phyloP scores from a whole-genome alignment of 2,113 vertebrate species.

The Argyrosomus japonicus region DNA sequence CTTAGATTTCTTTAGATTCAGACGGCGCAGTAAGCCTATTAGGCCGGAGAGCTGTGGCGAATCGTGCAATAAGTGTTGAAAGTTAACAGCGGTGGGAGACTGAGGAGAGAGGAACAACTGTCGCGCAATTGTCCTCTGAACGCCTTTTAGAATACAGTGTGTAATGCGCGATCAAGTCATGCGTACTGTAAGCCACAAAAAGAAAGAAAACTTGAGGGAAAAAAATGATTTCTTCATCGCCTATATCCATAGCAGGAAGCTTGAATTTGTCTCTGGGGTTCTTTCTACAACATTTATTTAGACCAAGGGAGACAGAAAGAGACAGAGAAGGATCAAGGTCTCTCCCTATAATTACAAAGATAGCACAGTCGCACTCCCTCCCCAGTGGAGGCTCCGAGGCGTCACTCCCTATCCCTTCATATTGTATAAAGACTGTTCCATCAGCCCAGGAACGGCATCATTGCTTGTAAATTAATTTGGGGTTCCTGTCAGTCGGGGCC shows the following conservation, averaged over 20 bases:
- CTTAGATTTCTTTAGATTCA: conserved; percentile 70
- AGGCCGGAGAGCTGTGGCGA: conserved; percentile 66
- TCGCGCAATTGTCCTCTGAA: conserved; percentile 38
- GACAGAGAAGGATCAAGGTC: conserved; percentile 67
- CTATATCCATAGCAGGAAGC: conserved; percentile 6
- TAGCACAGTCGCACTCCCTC: conserved; percentile 63
- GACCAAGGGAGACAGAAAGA: conserved; percentile 50
- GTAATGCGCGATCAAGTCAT: conserved; percentile 35
- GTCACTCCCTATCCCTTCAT: conserved; percentile 73
- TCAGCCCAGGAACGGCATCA: conserved; percentile 72
- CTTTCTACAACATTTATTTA: conserved; percentile 55
- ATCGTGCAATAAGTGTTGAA: conserved; percentile 61
- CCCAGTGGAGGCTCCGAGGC: conserved; percentile 67
- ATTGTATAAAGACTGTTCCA: conserved; percentile 82
- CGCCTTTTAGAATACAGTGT: neutral
- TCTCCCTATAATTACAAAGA: conserved; percentile 81
- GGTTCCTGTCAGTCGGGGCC: conserved; percentile 77
- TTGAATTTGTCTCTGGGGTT: conserved; percentile 48
- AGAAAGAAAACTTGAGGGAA: conserved; percentile 18
- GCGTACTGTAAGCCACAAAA: conserved; percentile 6
- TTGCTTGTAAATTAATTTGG: conserved; percentile 85
- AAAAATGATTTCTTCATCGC: conserved; percentile 71
- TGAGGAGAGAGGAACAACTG: conserved; percentile 55
- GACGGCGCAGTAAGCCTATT: conserved; percentile 69
- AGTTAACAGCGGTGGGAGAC: conserved; percentile 54